Percentiles rank a stretch among this genome's conserved stretches.
These are phyloP conservation scores for Steinernema feltiae DNA, from an alignment of 1,140 invertebrate genomes.

Conservation along the genomic window DNA sequence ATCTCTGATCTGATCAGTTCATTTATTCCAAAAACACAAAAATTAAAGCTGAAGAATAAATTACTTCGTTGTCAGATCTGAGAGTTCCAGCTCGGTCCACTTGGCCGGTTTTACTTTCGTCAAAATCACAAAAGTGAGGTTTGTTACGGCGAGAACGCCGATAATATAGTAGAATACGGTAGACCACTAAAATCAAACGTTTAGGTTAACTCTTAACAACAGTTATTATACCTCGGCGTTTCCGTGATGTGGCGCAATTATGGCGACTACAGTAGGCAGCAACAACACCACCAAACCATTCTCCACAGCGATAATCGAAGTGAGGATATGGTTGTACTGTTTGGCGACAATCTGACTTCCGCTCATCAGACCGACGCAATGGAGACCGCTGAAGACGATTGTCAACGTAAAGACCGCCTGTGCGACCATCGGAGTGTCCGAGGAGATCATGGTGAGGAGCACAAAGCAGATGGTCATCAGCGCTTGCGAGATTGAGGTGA, in stretches of 20 bases:
- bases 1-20: too few species aligned
- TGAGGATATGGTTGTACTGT: background rate
- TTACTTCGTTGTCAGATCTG: background rate
- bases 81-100: background rate
- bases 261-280: background rate
- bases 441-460: slow-evolving; percentile 11
- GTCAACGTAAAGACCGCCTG: slow-evolving; percentile 26
- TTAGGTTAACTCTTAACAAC: background rate
- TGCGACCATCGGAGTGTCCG: slow-evolving; percentile 5
- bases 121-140: background rate
- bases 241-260: background rate
- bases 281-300: background rate
- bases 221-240: slow-evolving; percentile 4
- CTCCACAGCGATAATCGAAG: background rate
- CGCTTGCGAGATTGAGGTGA: slow-evolving; percentile 16
- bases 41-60: background rate
- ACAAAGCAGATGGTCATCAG: slow-evolving; percentile 19
- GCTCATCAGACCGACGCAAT: slow-evolving; percentile 25
- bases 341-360: slow-evolving; percentile 22
- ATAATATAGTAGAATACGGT: background rate
- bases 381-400: slow-evolving; percentile 22
- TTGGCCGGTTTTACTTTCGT: slow-evolving; percentile 1
- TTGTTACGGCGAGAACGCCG: background rate
- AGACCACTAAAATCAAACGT: background rate
- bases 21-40: background rate